Conservation (phyloP, 2,888 invertebrate species). For the Tineola bisselliella region DNA sequence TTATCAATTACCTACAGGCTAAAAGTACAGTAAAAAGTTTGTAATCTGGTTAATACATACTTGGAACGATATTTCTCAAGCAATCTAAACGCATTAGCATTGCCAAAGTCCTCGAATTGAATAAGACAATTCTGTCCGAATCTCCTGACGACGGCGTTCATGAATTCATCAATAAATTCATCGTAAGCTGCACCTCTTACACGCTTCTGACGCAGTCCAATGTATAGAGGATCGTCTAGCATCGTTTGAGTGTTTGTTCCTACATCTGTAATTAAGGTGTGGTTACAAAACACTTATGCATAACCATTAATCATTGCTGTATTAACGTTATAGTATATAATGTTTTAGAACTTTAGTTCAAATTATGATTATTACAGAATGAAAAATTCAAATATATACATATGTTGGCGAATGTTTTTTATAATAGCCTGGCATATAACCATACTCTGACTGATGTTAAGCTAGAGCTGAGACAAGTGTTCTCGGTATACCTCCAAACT, state of each 20-base stretch:
- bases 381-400: too few species aligned
- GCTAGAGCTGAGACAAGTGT: too few species aligned
- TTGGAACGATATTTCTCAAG: constrained; percentile 87
- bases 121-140: constrained; percentile 88
- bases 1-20: too few species aligned
- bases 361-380: too few species aligned
- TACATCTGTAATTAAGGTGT: constrained; percentile 68
- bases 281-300: background rate
- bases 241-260: constrained; percentile 90
- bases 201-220: constrained; percentile 88
- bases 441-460: too few species aligned
- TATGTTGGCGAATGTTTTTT: too few species aligned
- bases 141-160: constrained; percentile 86
- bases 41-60: constrained; percentile 49
- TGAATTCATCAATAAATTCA: constrained; percentile 96
- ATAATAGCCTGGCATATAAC: too few species aligned
- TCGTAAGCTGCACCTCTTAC: constrained; percentile 88
- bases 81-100: constrained; percentile 94
- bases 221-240: constrained; percentile 93
- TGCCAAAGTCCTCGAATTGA: constrained; percentile 98
- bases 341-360: too few species aligned
- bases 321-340: too few species aligned
- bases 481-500: too few species aligned
- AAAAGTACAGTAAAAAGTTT: too few species aligned
- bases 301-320: too few species aligned